Percentiles rank a stretch among this genome's conserved stretches.
phyloP scores from a whole-genome alignment of 2,888 invertebrate species.

The Hymenopus coronatus region DNA sequence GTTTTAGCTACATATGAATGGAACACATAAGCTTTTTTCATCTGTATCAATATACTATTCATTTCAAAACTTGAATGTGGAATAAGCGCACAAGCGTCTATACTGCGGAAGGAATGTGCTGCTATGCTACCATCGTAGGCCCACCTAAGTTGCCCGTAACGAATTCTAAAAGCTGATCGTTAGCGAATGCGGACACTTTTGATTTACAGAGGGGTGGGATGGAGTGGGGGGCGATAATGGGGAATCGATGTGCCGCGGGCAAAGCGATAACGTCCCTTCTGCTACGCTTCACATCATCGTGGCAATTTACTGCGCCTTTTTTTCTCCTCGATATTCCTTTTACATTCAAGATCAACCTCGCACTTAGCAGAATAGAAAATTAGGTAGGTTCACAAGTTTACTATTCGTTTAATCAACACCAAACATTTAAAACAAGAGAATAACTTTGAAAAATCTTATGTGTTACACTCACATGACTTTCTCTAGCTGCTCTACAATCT shows the following conservation, averaged over 20 bases:
- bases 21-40: too few relatives aligned
- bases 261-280: background rate
- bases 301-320: background rate
- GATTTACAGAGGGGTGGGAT: background rate
- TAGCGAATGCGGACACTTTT: background rate
- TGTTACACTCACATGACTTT: too few relatives aligned
- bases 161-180: background rate
- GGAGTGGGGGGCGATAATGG: conserved; percentile 26
- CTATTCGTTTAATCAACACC: too few relatives aligned
- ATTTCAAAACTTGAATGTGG: background rate
- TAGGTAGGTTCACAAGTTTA: too few relatives aligned
- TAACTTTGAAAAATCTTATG: too few relatives aligned
- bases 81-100: background rate
- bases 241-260: conserved; percentile 29
- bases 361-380: too few relatives aligned
- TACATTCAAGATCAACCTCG: background rate
- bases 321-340: background rate
- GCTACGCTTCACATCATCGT: background rate
- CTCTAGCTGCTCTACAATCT: too few relatives aligned
- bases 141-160: background rate
- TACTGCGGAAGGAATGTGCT: background rate
- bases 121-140: background rate
- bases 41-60: too few relatives aligned
- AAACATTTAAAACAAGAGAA: too few relatives aligned
- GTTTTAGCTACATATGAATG: too few relatives aligned